These are phyloP conservation scores for Carterocephalus palaemon DNA, from an alignment of 2,888 invertebrate species.

Conservation along the genomic window DNA sequence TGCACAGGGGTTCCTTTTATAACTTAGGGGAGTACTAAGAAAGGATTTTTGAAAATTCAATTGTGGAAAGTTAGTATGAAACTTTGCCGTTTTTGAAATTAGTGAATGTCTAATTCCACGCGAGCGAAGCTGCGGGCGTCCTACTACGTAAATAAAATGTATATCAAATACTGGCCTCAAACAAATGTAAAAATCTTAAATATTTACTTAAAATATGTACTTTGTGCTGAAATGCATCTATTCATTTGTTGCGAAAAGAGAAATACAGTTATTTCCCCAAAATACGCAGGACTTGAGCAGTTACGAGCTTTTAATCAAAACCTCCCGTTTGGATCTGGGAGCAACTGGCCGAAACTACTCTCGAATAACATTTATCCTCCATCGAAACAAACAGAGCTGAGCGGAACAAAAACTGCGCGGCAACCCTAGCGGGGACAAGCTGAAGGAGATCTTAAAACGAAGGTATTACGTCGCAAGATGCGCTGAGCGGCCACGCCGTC, in stretches of 20 bases:
- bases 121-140: too few species aligned
- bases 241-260: conserved; percentile 4
- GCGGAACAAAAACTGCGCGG: conserved; percentile 47
- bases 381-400: conserved; percentile 56
- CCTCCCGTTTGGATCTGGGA: conserved; percentile 50
- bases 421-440: conserved; percentile 28
- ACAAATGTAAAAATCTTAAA: too few species aligned
- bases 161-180: too few species aligned
- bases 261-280: conserved; percentile 28
- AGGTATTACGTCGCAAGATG: conserved; percentile 23
- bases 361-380: conserved; percentile 61
- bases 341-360: conserved; percentile 55
- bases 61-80: too few species aligned
- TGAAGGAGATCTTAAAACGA: conserved; percentile 36
- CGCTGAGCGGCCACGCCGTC: conserved; percentile 29
- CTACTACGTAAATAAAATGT: too few species aligned
- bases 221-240: conserved; percentile 1
- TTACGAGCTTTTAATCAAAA: conserved; percentile 50
- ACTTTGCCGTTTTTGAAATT: too few species aligned
- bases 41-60: too few species aligned
- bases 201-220: too few species aligned
- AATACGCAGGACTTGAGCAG: conserved; percentile 25
- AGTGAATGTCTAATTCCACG: too few species aligned
- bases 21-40: too few species aligned
- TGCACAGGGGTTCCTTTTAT: too few species aligned